Evolutionary conservation across 2,113 vertebrate genomes (phyloP).

Genomic region (Perognathus longimembris): DNA sequence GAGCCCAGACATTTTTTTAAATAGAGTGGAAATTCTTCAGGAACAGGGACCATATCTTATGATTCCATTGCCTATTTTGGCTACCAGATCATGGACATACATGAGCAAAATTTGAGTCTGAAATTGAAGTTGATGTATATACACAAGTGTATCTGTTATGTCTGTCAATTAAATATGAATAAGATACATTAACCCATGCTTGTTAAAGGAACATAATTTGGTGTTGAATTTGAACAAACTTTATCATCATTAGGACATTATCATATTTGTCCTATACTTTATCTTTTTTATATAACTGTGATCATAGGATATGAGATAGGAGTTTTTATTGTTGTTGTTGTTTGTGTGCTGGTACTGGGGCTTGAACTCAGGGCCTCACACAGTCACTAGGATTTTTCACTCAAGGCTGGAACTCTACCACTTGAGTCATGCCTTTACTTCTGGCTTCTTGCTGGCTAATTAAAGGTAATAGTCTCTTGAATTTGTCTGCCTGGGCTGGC

Average conservation of each 20-base stretch:
- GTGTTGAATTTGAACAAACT: not conserved
- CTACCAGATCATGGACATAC: not conserved
- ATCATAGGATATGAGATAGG: not conserved
- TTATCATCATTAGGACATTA: not conserved
- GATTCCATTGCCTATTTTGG: not conserved
- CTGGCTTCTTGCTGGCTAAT: too few relatives aligned
- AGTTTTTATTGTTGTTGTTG: too few relatives aligned
- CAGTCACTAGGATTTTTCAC: too few relatives aligned
- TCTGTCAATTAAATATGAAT: not conserved
- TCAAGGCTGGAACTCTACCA: too few relatives aligned
- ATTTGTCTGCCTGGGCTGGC: too few relatives aligned
- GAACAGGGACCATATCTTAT: not conserved
- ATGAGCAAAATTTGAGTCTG: not conserved
- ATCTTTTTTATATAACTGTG: not conserved
- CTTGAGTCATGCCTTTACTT: too few relatives aligned
- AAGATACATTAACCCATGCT: not conserved
- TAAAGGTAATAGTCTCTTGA: too few relatives aligned
- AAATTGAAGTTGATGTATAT: not conserved
- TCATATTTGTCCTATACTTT: not conserved
- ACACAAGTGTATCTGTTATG: not conserved
- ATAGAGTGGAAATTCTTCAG: not conserved
- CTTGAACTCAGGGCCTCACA: too few relatives aligned
- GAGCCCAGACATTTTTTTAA: not conserved
- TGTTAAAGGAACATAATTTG: not conserved
- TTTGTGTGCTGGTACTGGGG: too few relatives aligned